Evolutionary conservation across 2,797 vertebrate genomes (phyloP).

Genomic region (Meda fulgida): DNA sequence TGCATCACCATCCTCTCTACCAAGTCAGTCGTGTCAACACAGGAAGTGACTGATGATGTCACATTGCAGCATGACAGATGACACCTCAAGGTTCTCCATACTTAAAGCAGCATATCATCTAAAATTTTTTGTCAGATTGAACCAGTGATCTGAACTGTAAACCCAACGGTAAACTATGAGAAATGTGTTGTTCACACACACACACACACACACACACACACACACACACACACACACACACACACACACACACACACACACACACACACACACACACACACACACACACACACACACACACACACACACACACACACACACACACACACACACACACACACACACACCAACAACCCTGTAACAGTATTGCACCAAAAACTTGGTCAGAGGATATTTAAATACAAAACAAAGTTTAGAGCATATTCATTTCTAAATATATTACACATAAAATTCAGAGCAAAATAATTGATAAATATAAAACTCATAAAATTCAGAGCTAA

Average conservation of each 20-base stretch:
- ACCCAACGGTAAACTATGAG: not conserved
- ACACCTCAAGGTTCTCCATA: not conserved
- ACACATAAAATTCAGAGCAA: too few relatives aligned
- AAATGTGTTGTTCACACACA: too few relatives aligned
- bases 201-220: too few relatives aligned
- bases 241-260: too few relatives aligned
- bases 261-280: too few relatives aligned
- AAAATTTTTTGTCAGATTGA: not conserved
- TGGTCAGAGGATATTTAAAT: not conserved
- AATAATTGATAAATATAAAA: too few relatives aligned
- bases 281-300: too few relatives aligned
- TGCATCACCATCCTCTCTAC: not conserved
- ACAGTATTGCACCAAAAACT: not conserved
- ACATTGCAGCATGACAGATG: not conserved
- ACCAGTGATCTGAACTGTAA: not conserved
- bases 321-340: too few relatives aligned
- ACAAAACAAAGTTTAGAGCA: not conserved
- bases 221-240: too few relatives aligned
- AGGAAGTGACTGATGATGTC: slow-evolving; percentile 21
- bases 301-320: too few relatives aligned
- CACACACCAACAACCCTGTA: too few relatives aligned
- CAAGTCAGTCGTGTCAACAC: not conserved
- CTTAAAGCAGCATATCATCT: not conserved
- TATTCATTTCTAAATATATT: not conserved
- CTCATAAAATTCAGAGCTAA: not conserved